phyloP scores from a whole-genome alignment of 2,113 vertebrate species.

The Lanius collurio region DNA sequence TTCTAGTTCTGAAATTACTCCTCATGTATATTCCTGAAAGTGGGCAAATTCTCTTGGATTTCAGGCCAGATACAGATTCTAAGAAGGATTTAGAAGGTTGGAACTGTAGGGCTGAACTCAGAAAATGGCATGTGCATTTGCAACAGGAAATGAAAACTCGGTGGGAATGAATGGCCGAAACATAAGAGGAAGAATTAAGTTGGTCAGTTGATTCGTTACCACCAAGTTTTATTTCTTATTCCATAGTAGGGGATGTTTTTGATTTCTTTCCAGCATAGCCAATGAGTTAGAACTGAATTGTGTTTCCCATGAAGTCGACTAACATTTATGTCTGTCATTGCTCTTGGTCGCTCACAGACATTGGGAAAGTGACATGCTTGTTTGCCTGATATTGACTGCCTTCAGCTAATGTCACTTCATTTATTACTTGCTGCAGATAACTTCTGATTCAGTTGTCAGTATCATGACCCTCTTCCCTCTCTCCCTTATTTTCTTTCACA shows the following conservation, averaged over 20 bases:
- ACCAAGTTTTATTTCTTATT: background rate
- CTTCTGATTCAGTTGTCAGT: background rate
- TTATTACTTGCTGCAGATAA: background rate
- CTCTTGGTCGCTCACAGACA: background rate
- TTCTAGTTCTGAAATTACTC: background rate
- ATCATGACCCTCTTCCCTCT: background rate
- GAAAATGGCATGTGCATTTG: background rate
- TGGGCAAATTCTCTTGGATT: background rate
- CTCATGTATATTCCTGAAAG: background rate
- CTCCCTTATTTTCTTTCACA: background rate
- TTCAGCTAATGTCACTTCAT: slow-evolving; percentile 21
- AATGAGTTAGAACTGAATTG: background rate
- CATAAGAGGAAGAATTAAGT: background rate
- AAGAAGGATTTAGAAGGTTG: background rate
- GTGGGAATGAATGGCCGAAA: background rate
- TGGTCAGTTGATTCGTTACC: background rate
- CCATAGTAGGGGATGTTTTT: background rate
- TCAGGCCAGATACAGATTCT: background rate
- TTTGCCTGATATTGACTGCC: background rate
- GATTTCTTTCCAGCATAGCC: background rate
- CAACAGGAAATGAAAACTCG: background rate
- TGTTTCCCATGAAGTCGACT: background rate
- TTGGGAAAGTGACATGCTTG: background rate
- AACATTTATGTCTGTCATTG: background rate
- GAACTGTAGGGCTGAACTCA: background rate